A percentile compares a stretch with the other conserved stretches of the same genome.
Conservation (phyloP, 2,797 vertebrate species). For the Pipistrellus nathusii region DNA sequence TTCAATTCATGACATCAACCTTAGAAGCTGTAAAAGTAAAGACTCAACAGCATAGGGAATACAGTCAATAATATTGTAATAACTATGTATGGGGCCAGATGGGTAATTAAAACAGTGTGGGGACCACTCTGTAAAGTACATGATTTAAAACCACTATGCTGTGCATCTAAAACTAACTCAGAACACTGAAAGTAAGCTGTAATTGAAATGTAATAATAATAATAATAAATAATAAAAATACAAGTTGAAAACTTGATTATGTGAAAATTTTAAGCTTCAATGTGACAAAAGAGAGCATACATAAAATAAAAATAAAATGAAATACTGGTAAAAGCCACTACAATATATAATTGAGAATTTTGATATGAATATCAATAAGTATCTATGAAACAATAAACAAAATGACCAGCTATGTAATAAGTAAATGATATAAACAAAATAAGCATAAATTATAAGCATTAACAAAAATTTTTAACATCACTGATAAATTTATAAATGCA, state of each 20-base stretch:
- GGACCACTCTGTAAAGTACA: no score
- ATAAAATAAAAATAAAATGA: neutral
- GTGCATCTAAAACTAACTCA: neutral
- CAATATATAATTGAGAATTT: neutral
- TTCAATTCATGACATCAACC: neutral
- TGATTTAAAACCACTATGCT: neutral
- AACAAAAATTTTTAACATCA: neutral
- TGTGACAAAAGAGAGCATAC: neutral
- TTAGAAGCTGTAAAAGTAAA: neutral
- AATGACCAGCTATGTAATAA: neutral
- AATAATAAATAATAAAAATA: neutral
- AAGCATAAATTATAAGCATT: neutral
- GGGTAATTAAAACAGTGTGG: no score
- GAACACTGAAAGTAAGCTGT: neutral
- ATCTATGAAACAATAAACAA: neutral
- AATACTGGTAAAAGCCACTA: neutral
- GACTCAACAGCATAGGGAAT: neutral
- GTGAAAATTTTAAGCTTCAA: slow-evolving; percentile 31
- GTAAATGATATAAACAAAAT: neutral
- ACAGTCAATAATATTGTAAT: no score
- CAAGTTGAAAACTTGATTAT: neutral
- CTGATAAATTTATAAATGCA: neutral
- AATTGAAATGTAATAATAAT: neutral
- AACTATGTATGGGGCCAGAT: no score
- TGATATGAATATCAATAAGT: neutral